Percentiles rank a stretch among this genome's conserved stretches.
Evolutionary conservation across 2,113 vertebrate species (phyloP).

Genomic region (Orycteropus afer): DNA sequence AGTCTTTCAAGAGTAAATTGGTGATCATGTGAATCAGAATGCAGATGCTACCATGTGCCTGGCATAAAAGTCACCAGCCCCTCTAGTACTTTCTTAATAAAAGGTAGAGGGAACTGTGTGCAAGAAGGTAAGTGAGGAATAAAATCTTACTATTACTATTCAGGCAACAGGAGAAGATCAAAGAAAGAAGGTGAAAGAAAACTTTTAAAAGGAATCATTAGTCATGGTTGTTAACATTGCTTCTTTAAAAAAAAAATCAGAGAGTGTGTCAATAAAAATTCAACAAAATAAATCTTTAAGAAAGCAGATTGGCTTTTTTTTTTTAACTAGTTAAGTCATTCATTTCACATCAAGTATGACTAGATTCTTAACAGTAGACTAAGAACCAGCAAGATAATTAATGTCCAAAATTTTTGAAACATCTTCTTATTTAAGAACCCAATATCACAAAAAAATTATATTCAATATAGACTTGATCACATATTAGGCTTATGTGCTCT

Average conservation of each 20-base stretch:
- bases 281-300: background rate
- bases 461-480: background rate
- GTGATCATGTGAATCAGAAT: background rate
- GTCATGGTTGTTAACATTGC: background rate
- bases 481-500: background rate
- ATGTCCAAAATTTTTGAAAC: background rate
- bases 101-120: background rate
- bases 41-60: background rate
- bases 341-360: background rate
- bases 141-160: background rate
- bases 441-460: background rate
- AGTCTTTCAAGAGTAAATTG: background rate
- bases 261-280: background rate
- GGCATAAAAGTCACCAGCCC: background rate
- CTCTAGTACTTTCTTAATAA: background rate
- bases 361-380: background rate
- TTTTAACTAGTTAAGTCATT: background rate
- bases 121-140: background rate
- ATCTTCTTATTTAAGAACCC: background rate
- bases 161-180: background rate
- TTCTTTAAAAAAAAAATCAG: slow-evolving; percentile 34
- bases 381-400: background rate
- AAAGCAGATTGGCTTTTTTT: background rate
- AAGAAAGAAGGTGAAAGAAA: background rate
- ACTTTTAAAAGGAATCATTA: background rate